Evolutionary conservation across 2,797 vertebrate genomes (phyloP).

Genomic region (Linurgus olivaceus): DNA sequence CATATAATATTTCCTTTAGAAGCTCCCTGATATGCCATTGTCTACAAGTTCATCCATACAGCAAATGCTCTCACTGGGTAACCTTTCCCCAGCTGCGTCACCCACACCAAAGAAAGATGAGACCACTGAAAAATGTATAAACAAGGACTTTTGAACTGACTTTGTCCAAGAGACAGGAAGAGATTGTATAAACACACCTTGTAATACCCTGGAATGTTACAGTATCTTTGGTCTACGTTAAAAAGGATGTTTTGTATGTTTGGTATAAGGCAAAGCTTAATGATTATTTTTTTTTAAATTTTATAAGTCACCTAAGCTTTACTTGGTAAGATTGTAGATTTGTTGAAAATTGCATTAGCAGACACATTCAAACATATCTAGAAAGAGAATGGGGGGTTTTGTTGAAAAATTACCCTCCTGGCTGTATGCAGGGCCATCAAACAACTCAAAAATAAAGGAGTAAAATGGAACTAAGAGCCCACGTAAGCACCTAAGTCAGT

Average conservation of each 20-base stretch:
- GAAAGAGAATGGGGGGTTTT: not conserved
- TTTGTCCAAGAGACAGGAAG: constrained; percentile 8
- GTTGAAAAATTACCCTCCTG: not conserved
- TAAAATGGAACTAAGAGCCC: not conserved
- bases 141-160: constrained; percentile 46
- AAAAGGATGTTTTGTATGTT: not conserved
- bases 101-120: constrained; percentile 70
- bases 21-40: constrained; percentile 70
- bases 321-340: not conserved
- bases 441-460: not conserved
- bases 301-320: not conserved
- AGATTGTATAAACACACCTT: not conserved
- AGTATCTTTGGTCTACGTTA: not conserved
- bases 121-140: constrained; percentile 48
- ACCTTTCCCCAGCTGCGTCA: constrained; percentile 58
- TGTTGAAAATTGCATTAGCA: not conserved
- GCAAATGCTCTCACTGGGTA: constrained; percentile 65
- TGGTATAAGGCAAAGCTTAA: not conserved
- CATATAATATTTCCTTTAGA: constrained; percentile 81
- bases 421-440: not conserved
- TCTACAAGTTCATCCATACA: constrained; percentile 74
- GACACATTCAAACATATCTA: not conserved
- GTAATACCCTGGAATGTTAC: not conserved
- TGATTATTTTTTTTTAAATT: not conserved
- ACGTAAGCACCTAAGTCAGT: not conserved